A percentile compares a stretch with the other conserved stretches of the same genome.
Evolutionary conservation across 2,888 invertebrate genomes (phyloP).

Genomic region (Dyspetes luteomarginatus): DNA sequence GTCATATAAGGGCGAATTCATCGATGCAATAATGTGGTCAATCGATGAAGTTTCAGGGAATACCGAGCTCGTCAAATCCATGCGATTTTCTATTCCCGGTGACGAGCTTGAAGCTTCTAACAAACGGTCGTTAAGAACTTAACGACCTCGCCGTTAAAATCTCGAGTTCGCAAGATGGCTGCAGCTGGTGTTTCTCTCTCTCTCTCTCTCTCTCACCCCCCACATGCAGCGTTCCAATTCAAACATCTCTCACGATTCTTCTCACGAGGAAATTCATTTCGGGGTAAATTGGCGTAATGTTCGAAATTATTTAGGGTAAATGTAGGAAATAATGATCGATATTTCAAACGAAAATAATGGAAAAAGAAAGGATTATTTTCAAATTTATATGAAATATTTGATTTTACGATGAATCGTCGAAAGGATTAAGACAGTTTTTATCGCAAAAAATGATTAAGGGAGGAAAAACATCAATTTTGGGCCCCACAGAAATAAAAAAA

Average conservation of each 20-base stretch:
- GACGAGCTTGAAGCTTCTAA: slow-evolving; percentile 73
- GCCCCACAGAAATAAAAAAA: too few relatives aligned
- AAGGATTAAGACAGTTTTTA: too few relatives aligned
- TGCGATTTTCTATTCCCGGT: slow-evolving; percentile 77
- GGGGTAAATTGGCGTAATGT: not conserved
- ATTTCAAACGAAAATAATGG: too few relatives aligned
- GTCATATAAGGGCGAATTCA: not conserved
- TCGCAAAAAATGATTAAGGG: too few relatives aligned
- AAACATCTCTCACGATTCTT: slow-evolving; percentile 5
- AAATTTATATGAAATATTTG: too few relatives aligned
- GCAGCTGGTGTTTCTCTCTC: slow-evolving; percentile 73
- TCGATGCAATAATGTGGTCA: not conserved
- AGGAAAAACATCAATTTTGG: too few relatives aligned
- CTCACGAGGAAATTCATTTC: not conserved
- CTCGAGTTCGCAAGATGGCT: slow-evolving; percentile 78
- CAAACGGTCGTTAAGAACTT: slow-evolving; percentile 79
- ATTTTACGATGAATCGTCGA: too few relatives aligned
- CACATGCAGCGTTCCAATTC: not conserved
- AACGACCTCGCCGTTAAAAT: slow-evolving; percentile 79
- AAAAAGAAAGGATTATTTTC: too few relatives aligned
- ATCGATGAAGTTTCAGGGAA: slow-evolving; percentile 54
- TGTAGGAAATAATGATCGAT: too few relatives aligned
- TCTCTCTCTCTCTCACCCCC: slow-evolving; percentile 5
- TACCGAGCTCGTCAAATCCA: slow-evolving; percentile 10
- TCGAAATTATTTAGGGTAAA: too few relatives aligned